These are phyloP conservation scores for Protodeltote pygarga DNA, from an alignment of 2,888 invertebrate genomes.

Conservation along the genomic window DNA sequence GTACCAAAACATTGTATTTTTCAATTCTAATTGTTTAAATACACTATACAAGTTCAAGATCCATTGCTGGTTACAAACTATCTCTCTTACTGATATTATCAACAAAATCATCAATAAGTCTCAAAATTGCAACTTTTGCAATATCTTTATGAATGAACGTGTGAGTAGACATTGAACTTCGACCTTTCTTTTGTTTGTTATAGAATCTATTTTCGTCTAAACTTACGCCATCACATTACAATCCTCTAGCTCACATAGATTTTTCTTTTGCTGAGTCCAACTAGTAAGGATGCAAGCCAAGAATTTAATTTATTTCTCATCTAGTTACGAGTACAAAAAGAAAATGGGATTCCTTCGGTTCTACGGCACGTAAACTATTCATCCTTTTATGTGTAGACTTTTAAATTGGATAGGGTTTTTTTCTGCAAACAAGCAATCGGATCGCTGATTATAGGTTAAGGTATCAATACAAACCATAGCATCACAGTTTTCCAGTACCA, in stretches of 20 bases:
- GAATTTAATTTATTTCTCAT: too few relatives aligned
- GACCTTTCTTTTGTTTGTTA: constrained; percentile 15
- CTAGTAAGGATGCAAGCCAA: too few relatives aligned
- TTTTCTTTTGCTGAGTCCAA: not conserved
- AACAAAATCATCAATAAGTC: constrained; percentile 5
- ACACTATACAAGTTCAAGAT: not conserved
- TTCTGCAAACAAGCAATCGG: too few relatives aligned
- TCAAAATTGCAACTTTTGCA: not conserved
- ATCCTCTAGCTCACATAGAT: constrained; percentile 21
- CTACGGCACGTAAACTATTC: too few relatives aligned
- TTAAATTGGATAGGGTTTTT: too few relatives aligned
- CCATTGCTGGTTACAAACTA: not conserved
- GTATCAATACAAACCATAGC: too few relatives aligned
- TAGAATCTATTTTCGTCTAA: constrained; percentile 14
- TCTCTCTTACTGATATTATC: not conserved
- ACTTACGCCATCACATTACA: constrained; percentile 2
- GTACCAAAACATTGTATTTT: constrained; percentile 7
- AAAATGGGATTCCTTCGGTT: too few relatives aligned
- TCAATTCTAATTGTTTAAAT: not conserved
- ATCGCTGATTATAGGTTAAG: too few relatives aligned
- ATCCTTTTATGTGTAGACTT: too few relatives aligned
- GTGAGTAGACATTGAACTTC: constrained; percentile 26
- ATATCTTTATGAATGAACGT: constrained; percentile 22
- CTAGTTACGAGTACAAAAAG: too few relatives aligned
- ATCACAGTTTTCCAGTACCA: too few relatives aligned